Evolutionary conservation across 2,113 vertebrate genomes (phyloP).

Genomic region (Sterna hirundo): DNA sequence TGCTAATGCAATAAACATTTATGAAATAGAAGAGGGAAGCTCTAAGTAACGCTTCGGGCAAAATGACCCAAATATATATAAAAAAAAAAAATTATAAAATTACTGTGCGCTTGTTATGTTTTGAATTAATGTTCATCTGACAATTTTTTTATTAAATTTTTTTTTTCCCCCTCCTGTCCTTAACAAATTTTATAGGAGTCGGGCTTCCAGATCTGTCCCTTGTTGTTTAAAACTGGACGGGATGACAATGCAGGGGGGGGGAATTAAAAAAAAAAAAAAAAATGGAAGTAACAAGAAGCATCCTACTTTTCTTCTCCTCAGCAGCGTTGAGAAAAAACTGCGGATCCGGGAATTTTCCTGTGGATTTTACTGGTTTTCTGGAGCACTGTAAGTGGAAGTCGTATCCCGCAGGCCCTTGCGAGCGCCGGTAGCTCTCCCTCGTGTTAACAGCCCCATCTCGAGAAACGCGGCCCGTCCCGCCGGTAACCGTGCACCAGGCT

Average conservation of each 20-base stretch:
- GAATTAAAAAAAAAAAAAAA: not conserved
- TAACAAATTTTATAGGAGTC: conserved; percentile 42
- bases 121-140: conserved; percentile 10
- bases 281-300: too few species aligned
- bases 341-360: too few species aligned
- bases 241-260: not conserved
- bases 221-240: conserved; percentile 37
- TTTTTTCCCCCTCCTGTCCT: not conserved
- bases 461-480: too few species aligned
- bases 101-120: not conserved
- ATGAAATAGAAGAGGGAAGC: not conserved
- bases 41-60: not conserved
- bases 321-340: too few species aligned
- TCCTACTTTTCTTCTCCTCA: too few species aligned
- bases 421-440: too few species aligned
- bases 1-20: not conserved
- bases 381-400: too few species aligned
- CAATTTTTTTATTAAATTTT: not conserved
- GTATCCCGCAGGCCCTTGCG: too few species aligned
- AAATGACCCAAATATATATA: not conserved
- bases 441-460: too few species aligned
- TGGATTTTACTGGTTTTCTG: too few species aligned
- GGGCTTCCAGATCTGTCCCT: not conserved
- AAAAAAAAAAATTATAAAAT: not conserved
- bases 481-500: too few species aligned